Base-by-base conservation (phyloP, 2,888 invertebrate genomes). In the Agelastica alni region DNA sequence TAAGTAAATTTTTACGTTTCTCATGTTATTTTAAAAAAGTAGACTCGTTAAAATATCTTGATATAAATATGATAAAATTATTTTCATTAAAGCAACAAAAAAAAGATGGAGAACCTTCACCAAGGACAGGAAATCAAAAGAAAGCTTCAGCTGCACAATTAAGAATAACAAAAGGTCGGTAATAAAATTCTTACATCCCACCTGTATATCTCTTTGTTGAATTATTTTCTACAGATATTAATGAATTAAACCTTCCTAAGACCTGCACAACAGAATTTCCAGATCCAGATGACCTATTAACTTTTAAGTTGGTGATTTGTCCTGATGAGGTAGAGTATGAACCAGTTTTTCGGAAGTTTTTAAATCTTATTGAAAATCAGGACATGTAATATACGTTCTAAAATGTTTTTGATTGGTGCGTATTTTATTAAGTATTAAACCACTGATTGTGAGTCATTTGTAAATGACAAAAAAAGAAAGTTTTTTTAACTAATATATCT, bases 81-180 rank as follows among this genome's bases (percentile, higher is more conserved):
- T 97, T 97, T 85, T 95, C 96, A 67, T 81, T 97, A 76, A 97
- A 97, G 82, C 94, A 97, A 83, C 95, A 96, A 81, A 95, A 96
- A 83, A 96, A 96, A 84, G 96, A 96, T 85, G 96, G 93, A 73
- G 93, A 93, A 78, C 86, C 90, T 68, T 85, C 81, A 58, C 89
- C 91, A 68, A 84, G 82, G 75, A 79, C 83, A 70, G 85, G 86
- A 59, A 85, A 84, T 74, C 91, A 91, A 78, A 93, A 96, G 80
- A 94, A 94, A 79, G 92, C 95, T 63, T 95, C 96, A 64, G 96
- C 97, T 69, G 97, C 97, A 63, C 96, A 97, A 79, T 83, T 97
- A 74, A 87, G 97, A 79, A 95, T 97, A 74, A 94, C 95, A 77
- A 98, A 97, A 93, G 96, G 96, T 96, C 70, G 26, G 42, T 52